These are phyloP conservation scores for Thymelicus sylvestris DNA, from an alignment of 2,888 invertebrate species.

Conservation along the genomic window DNA sequence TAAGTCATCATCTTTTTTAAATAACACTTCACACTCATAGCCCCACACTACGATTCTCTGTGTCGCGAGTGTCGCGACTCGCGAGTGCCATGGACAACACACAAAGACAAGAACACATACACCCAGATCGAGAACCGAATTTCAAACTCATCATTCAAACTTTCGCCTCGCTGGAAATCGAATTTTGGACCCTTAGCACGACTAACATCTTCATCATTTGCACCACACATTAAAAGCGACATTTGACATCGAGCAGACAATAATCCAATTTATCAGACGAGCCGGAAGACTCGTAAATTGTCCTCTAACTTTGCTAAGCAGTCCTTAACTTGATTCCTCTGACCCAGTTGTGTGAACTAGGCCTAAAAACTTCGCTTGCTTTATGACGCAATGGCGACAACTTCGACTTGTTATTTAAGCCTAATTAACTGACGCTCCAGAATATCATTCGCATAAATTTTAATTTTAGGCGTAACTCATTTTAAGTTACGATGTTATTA, in stretches of 20 bases:
- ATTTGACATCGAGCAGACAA: constrained; percentile 57
- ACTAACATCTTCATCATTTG: no score
- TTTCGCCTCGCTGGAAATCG: no score
- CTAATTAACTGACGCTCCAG: constrained; percentile 23
- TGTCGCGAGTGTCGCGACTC: no score
- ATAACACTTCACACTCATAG: no score
- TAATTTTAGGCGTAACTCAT: neutral
- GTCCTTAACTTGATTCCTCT: constrained; percentile 39
- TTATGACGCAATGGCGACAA: constrained; percentile 13
- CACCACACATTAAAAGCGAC: constrained; percentile 43
- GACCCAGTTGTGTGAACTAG: constrained; percentile 45
- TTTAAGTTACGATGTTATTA: neutral
- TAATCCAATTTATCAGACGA: constrained; percentile 68
- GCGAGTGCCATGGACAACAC: no score
- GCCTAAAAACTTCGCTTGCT: constrained; percentile 23
- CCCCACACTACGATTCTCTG: no score
- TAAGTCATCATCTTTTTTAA: no score
- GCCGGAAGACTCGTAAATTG: constrained; percentile 58
- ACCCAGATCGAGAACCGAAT: no score
- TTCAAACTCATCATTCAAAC: no score
- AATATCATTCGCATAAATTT: constrained; percentile 22
- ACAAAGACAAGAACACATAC: no score
- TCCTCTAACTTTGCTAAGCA: constrained; percentile 55
- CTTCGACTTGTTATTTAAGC: constrained; percentile 21
- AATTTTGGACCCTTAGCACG: no score